Conservation (phyloP, 1,140 invertebrate species). For the Ceratina australensis region DNA sequence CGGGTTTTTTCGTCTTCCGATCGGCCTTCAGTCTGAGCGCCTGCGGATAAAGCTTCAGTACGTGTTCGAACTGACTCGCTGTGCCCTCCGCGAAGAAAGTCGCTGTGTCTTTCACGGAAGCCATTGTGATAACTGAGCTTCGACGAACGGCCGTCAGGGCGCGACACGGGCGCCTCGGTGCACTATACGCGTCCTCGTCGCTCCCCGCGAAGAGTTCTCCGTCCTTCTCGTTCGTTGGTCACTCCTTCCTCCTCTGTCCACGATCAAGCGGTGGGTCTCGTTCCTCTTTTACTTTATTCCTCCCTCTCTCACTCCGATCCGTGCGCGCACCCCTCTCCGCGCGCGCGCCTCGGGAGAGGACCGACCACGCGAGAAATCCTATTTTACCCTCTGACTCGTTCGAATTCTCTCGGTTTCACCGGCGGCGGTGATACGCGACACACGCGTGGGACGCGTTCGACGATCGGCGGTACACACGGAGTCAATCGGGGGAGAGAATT, state of each 20-base stretch:
- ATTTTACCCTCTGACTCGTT: conserved; percentile 65
- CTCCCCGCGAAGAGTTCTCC: conserved; percentile 35
- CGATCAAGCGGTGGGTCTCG: neutral
- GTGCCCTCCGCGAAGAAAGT: conserved; percentile 94
- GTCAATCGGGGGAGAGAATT: neutral
- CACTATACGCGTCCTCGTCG: conserved; percentile 41
- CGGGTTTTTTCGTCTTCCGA: conserved; percentile 92
- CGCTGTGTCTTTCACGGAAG: conserved; percentile 91
- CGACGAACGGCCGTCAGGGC: conserved; percentile 69
- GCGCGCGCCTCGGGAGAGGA: conserved; percentile 49
- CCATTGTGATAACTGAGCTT: conserved; percentile 85
- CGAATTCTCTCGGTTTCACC: conserved; percentile 61
- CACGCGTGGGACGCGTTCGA: conserved; percentile 51
- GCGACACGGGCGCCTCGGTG: conserved; percentile 59
- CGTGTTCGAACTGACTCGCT: conserved; percentile 91
- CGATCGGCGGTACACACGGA: conserved; percentile 34
- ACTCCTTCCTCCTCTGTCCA: conserved; percentile 21
- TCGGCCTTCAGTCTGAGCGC: conserved; percentile 92
- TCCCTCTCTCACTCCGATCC: conserved; percentile 25
- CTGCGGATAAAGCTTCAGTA: conserved; percentile 92
- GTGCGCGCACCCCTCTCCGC: conserved; percentile 37
- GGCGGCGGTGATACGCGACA: conserved; percentile 61
- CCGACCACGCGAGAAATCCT: conserved; percentile 61
- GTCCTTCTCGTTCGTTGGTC: conserved; percentile 6
- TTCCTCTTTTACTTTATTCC: conserved; percentile 6